Evolutionary conservation across 2,797 vertebrate genomes (phyloP), one percentile per base, ranked within the genome.

Genomic region (Phoeniculus purpureus): DNA sequence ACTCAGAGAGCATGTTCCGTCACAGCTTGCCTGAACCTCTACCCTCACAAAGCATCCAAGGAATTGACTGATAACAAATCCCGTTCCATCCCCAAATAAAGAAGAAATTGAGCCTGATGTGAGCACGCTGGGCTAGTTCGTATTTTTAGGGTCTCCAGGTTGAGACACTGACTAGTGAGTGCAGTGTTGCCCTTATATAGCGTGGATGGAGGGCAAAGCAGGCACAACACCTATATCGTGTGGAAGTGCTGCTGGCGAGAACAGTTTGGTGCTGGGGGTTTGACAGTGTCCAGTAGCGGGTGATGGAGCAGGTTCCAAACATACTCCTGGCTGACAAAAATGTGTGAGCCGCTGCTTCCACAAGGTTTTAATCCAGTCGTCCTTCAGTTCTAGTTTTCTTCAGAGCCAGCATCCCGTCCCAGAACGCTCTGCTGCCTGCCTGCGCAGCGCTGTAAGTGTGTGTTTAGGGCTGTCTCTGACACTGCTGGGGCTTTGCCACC

Each of bases 31-130:
- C 64, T 89, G 89, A 60, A 93, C 90, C 92, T 89, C 87, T 95
- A 37, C 87, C 77, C 89, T 92, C 1, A 3, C 40, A 10, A 93
- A 89, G 82, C 58, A 94, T 92, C 85, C 31, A 48, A 93, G 92
- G 94, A 96, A 94, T 92, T 81, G 81, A 2, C 95, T 95, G 95
- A 95, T 96, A 96, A 92, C 81, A 81, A 71, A 85, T 74, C 86
- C 86, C 47, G 47, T 89, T 60, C 78, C 88, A 79, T 94, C 92
- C 86, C 92, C 81, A 90, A 93, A 86, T 92, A 90, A 88, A 94
- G 95, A 56, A 95, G 86, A 80, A 76, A 54, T 54, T 0, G 3
- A 56, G 34, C 4, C 50, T 76, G 81, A 67, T 86, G 37, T 0
- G 0, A 56, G 71, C 0, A 0, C 29, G 60, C 27, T 15, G 3